Evolutionary conservation across 2,797 vertebrate genomes (phyloP), one percentile per base, ranked within the genome.

Genomic region (Fratercula arctica): DNA sequence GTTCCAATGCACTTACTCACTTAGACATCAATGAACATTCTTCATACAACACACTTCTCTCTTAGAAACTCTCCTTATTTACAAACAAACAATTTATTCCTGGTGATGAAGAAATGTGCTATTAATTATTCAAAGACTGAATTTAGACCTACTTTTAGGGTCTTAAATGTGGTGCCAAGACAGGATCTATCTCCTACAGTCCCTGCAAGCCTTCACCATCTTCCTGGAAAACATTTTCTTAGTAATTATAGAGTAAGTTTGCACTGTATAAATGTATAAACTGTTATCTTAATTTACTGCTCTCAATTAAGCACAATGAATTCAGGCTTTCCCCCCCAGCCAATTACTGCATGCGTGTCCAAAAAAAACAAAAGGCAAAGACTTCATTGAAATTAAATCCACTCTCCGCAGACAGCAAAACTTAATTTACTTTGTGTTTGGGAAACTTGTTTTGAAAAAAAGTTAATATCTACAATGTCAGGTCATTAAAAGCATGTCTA

Each of bases 341-440:
- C 10, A 28, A 21, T 41, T 63, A 48, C 51, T 67, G 29, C 41
- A 70, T 67, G 23, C 9, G 21, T 13, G 2, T 74, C 37, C 50
- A 79, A 67, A 87, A 83, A 83, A 91, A 8, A 81, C 25, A 73
- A 76, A 87, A 84, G 35, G 28, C 37, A 78, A 89, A 78, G 31
- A n/a, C 20, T 59, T 59, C 24, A 33, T 0, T 66, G 53, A 93
- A 79, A 78, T 0, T 0, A 93, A 69, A 88, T 4, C 21, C 28
- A n/a, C 21, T 31, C 37, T 94, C 43, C 46, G 79, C 6, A 66
- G 29, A 69, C 16, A 75, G 33, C n/a, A 88, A 87, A 90, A 73
- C 16, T 60, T 56, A 26, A 81, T 77, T 60, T 61, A 66, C 2
- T 76, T 66, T 3, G 3, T 41, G 16, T 37, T 50, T 87, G 18